Evolutionary conservation across 1,140 invertebrate species (phyloP).

Genomic region (Anastatus disparis): DNA sequence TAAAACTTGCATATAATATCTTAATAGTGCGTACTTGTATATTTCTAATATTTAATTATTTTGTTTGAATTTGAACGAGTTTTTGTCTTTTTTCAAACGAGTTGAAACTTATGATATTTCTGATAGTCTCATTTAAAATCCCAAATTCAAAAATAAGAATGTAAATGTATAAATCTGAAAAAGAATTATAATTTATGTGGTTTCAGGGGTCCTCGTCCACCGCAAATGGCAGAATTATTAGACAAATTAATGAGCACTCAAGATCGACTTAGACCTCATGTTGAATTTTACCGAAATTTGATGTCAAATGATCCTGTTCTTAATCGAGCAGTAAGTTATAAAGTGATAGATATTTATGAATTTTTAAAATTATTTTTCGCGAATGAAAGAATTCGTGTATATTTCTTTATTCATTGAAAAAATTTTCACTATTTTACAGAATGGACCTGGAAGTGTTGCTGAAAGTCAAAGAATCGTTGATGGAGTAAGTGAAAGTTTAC

Average conservation of each 20-base stretch:
- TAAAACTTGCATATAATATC: neutral
- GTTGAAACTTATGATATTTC: too few species aligned
- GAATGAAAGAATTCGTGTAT: neutral
- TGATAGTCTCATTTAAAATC: too few species aligned
- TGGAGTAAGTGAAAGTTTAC: conserved; percentile 80
- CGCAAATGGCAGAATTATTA: conserved; percentile 72
- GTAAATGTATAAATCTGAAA: conserved; percentile 8
- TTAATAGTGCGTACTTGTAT: too few species aligned
- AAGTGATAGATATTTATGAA: neutral
- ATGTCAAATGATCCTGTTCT: conserved; percentile 71
- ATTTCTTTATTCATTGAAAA: neutral
- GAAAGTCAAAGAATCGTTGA: conserved; percentile 75
- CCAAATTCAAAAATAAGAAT: too few species aligned
- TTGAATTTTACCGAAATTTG: conserved; percentile 71
- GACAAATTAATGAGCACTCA: conserved; percentile 71
- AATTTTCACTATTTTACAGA: conserved; percentile 50
- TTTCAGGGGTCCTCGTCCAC: conserved; percentile 63
- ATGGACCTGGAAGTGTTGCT: conserved; percentile 60
- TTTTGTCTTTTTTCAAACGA: too few species aligned
- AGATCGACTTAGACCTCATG: conserved; percentile 72
- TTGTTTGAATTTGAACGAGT: too few species aligned
- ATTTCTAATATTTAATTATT: too few species aligned
- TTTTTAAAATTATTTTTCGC: neutral
- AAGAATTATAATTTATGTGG: conserved; percentile 38
- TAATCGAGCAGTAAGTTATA: conserved; percentile 60